phyloP scores from a whole-genome alignment of 2,113 vertebrate species.

The Indri indri region DNA sequence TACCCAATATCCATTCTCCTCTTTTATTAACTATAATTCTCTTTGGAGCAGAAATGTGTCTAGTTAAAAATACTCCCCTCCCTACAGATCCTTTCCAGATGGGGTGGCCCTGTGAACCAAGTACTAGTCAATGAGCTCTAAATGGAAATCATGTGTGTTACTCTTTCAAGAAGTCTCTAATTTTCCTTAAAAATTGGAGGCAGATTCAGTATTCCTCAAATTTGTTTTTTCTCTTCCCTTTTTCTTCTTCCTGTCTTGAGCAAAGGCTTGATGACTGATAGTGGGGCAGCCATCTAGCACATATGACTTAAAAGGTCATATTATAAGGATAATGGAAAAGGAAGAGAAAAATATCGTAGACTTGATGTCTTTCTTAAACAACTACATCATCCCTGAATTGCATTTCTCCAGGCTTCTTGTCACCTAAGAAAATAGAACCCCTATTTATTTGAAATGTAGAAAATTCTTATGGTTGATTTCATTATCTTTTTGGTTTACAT shows the following conservation, averaged over 20 bases:
- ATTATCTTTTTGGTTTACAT: not conserved
- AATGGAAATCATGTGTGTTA: not conserved
- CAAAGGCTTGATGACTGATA: not conserved
- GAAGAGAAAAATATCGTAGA: not conserved
- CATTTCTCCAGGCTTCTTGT: not conserved
- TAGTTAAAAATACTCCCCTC: not conserved
- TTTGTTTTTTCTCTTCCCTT: not conserved
- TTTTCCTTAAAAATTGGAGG: not conserved
- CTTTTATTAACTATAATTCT: slow-evolving; percentile 21
- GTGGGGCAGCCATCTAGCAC: not conserved
- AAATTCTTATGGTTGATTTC: slow-evolving; percentile 12
- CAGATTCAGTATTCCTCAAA: not conserved
- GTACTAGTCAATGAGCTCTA: not conserved
- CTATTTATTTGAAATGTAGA: not conserved
- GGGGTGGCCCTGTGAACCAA: not conserved
- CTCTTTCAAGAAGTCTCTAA: not conserved
- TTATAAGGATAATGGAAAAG: not conserved
- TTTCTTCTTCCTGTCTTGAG: not conserved
- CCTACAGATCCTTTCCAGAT: not conserved
- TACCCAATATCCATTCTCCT: not conserved
- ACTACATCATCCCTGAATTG: not conserved
- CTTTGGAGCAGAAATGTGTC: not conserved
- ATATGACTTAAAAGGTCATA: not conserved
- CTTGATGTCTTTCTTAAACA: slow-evolving; percentile 3
- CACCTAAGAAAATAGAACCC: not conserved